phyloP scores from a whole-genome alignment of 1,140 invertebrate species.

The Drosophila chauvacae region DNA sequence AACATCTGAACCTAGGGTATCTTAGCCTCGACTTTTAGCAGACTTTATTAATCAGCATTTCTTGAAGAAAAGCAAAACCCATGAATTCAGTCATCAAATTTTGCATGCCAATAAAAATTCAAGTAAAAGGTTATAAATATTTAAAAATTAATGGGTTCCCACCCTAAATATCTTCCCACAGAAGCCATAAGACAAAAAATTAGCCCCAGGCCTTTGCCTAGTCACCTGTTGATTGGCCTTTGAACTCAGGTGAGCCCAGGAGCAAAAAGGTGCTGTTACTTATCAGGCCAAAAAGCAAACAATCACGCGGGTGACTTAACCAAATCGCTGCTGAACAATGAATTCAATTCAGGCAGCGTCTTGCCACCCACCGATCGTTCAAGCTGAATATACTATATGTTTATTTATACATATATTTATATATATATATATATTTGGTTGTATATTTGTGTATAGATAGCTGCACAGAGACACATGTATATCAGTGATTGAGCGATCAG shows the following conservation, averaged over 20 bases:
- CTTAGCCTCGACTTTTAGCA: neutral
- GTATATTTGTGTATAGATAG: conserved; percentile 10
- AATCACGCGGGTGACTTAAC: conserved; percentile 60
- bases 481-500: conserved; percentile 82
- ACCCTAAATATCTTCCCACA: conserved; percentile 40
- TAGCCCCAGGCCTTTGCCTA: conserved; percentile 8
- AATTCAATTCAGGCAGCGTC: conserved; percentile 56
- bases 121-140: conserved; percentile 19
- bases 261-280: conserved; percentile 4
- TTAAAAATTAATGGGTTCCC: conserved; percentile 15
- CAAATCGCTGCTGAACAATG: conserved; percentile 50
- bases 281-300: conserved; percentile 48
- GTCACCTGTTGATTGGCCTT: conserved; percentile 57
- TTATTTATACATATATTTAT: neutral
- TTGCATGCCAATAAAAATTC: conserved; percentile 36
- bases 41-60: neutral
- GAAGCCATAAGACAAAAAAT: conserved; percentile 9
- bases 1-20: neutral
- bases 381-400: neutral
- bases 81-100: conserved; percentile 38
- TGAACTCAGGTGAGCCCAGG: conserved; percentile 21
- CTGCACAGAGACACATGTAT: conserved; percentile 33
- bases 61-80: neutral
- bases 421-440: no score
- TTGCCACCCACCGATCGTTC: conserved; percentile 32